Conservation (phyloP, 2,888 invertebrate genomes). For the Glomeris marginata region DNA sequence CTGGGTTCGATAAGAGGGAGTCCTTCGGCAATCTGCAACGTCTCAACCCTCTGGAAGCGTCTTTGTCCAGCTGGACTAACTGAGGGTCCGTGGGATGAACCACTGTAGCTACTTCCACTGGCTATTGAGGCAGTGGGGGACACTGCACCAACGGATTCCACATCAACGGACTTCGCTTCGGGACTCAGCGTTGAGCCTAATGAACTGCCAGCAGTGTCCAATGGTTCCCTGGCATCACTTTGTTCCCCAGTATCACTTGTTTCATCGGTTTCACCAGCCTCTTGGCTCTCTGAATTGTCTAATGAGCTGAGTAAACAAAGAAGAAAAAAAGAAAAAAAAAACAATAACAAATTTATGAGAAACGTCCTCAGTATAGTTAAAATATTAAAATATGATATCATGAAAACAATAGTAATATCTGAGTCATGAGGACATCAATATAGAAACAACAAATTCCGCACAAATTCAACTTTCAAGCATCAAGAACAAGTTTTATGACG, state of each 20-base stretch:
- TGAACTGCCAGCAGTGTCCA: background rate
- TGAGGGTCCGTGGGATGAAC: background rate
- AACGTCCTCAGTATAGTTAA: too few species aligned
- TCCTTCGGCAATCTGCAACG: constrained; percentile 43
- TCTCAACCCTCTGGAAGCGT: constrained; percentile 28
- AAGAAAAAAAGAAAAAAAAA: background rate
- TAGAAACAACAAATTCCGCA: too few species aligned
- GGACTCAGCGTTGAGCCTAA: background rate
- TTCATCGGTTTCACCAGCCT: constrained; percentile 7
- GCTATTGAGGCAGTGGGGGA: background rate
- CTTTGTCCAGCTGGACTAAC: constrained; percentile 18
- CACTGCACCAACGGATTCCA: background rate
- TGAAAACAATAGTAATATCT: too few species aligned
- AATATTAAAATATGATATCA: too few species aligned
- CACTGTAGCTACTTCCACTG: constrained; percentile 1
- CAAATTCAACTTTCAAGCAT: too few species aligned
- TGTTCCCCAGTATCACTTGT: constrained; percentile 2
- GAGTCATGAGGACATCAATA: too few species aligned
- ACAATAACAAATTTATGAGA: background rate
- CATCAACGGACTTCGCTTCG: background rate
- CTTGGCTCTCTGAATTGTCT: constrained; percentile 11
- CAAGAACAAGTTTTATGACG: too few species aligned
- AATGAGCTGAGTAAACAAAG: constrained; percentile 1
- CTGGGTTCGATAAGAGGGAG: constrained; percentile 51
- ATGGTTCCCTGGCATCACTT: background rate